Evolutionary conservation across 2,888 invertebrate species (phyloP), one percentile per base, ranked within the genome.

Genomic region (Pristionchus mayeri): DNA sequence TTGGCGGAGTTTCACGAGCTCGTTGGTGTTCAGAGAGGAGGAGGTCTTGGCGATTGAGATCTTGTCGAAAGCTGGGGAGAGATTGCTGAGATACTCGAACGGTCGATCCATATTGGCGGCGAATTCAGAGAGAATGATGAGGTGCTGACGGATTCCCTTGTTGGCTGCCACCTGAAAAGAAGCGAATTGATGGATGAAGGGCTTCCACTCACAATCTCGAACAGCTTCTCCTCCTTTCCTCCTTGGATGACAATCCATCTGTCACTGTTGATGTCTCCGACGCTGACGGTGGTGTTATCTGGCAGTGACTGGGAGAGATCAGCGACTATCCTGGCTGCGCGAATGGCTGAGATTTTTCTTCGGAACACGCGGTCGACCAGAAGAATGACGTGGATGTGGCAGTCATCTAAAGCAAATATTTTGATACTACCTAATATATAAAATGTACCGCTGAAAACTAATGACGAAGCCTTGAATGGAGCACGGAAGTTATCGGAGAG

Each of bases 181-280:
- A 11, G 40, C 6, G 16, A 16, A 76, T 24, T 76, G 40, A 44
- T n/a, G 40, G 13, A 13, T 9, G 44, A 6, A 44, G 27, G 30
- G 67, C 6, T 67, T 4, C 37, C 7, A 82, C 63, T 63, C 21
- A 84, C 84, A 6, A 84, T 71, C n/a, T 57, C 57, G 52, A 84
- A 84, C 9, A 84, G 75, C 13, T 71, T 75, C 52, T 84, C 84
- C 30, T 84, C 84, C 60, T 84, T 71, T 50, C 84, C 84, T n/a
- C 84, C 84, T 48, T 63, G 44, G 11, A 82, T 82, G 30, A 82
- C 52, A 48, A 82, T 63, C 63, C 48, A 82, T 27, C 81, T 40
- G 30, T 82, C 52, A 13, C 3, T 30, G 34, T 27, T 63, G 81
- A 84, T 75, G 40, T 84, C 71, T 50, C 84, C 84, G 18, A 75